phyloP scores from a whole-genome alignment of 2,888 invertebrate species.

The Sepioteuthis lessoniana region DNA sequence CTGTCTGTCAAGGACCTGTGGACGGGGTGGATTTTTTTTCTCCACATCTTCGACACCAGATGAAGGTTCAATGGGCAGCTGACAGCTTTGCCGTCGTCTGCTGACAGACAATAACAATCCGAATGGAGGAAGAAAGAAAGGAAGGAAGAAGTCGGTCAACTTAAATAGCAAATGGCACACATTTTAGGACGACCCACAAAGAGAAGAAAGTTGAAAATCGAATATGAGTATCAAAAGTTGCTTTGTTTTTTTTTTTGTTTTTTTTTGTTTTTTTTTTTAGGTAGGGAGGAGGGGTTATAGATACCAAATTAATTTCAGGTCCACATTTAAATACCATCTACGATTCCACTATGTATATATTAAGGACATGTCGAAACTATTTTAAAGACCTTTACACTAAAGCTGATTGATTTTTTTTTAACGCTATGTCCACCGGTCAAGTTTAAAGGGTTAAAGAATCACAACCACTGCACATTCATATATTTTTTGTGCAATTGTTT shows the following conservation, averaged over 20 bases:
- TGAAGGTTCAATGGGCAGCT: constrained; percentile 33
- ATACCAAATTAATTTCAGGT: too few species aligned
- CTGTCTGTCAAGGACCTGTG: background rate
- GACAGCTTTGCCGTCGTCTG: background rate
- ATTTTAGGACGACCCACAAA: background rate
- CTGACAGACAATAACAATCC: background rate
- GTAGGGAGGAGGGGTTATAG: too few species aligned
- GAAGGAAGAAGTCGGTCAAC: background rate
- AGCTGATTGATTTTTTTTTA: too few species aligned
- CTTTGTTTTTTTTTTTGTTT: background rate
- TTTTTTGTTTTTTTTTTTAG: background rate
- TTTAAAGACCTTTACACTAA: too few species aligned
- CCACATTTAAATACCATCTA: too few species aligned
- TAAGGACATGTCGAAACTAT: too few species aligned
- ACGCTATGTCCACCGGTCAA: too few species aligned
- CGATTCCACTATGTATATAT: too few species aligned
- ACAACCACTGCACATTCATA: too few species aligned
- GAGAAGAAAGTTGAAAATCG: background rate
- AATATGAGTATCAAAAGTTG: too few species aligned
- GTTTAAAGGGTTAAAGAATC: too few species aligned
- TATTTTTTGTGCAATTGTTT: too few species aligned
- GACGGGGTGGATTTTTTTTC: background rate
- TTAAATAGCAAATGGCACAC: background rate
- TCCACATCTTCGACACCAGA: background rate
- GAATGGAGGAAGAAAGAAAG: background rate